A percentile compares a stretch with the other conserved stretches of the same genome.
Conservation (phyloP, 2,888 invertebrate genomes). For the Hecatera dysodea region DNA sequence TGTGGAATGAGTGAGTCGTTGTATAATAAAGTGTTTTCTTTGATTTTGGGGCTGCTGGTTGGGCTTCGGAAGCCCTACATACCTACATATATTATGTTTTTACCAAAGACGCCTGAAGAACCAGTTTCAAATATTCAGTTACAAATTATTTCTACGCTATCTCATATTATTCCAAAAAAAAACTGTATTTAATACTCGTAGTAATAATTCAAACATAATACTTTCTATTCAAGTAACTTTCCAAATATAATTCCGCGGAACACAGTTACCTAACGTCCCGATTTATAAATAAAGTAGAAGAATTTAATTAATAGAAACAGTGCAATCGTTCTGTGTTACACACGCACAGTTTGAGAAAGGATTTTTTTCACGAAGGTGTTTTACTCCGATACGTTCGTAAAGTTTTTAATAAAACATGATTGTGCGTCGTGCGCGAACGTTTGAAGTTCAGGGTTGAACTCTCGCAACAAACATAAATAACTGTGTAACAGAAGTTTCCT, state of each 20-base stretch:
- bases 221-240: slow-evolving; percentile 35
- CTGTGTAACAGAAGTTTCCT: slow-evolving; percentile 41
- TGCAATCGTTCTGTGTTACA: slow-evolving; percentile 59
- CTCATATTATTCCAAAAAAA: slow-evolving; percentile 18
- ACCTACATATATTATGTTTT: too few relatives aligned
- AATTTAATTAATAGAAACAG: slow-evolving; percentile 81
- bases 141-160: slow-evolving; percentile 14
- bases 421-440: slow-evolving; percentile 53
- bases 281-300: slow-evolving; percentile 74
- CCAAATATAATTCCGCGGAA: slow-evolving; percentile 58
- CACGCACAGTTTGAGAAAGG: slow-evolving; percentile 33
- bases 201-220: slow-evolving; percentile 29
- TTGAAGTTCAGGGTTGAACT: slow-evolving; percentile 52
- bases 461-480: slow-evolving; percentile 52
- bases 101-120: slow-evolving; percentile 30
- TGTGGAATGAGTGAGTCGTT: not conserved
- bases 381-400: slow-evolving; percentile 25
- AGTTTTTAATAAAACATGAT: slow-evolving; percentile 55
- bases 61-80: slow-evolving; percentile 12
- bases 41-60: slow-evolving; percentile 21
- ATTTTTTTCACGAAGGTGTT: not conserved
- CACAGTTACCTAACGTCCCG: slow-evolving; percentile 46
- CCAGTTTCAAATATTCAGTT: slow-evolving; percentile 16
- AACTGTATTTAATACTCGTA: slow-evolving; percentile 7
- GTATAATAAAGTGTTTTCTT: slow-evolving; percentile 34